Conservation (phyloP, 2,888 invertebrate species). For the Drosophila formosana region DNA sequence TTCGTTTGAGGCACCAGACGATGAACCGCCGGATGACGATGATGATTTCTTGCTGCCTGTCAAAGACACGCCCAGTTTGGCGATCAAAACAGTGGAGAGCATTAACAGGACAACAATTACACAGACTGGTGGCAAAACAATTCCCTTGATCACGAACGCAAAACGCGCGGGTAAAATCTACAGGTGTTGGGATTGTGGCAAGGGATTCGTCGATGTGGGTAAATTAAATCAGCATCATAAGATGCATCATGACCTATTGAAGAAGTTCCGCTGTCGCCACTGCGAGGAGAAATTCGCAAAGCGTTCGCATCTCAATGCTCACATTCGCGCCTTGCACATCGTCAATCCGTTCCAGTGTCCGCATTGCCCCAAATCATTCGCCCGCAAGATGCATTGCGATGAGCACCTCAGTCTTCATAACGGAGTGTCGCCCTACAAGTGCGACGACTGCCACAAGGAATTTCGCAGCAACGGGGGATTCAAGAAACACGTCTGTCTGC, state of each 20-base stretch:
- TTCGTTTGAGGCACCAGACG: neutral
- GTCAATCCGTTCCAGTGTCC: slow-evolving; percentile 7
- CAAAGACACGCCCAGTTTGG: neutral
- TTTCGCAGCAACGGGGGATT: slow-evolving; percentile 6
- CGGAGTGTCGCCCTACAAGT: neutral
- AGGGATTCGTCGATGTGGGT: neutral
- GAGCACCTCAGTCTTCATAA: neutral
- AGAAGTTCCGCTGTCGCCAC: neutral
- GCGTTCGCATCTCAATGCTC: neutral
- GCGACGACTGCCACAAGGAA: slow-evolving; percentile 3
- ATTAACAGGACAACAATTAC: neutral
- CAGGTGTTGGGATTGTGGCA: neutral
- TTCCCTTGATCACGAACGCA: neutral
- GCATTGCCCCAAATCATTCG: slow-evolving; percentile 2
- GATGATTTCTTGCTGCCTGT: neutral
- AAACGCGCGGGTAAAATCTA: slow-evolving; percentile 2
- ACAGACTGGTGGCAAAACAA: neutral
- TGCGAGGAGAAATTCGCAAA: neutral
- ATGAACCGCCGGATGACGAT: neutral
- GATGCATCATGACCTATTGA: neutral
- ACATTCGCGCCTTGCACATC: neutral
- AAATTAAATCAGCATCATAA: neutral
- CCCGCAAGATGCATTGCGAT: neutral
- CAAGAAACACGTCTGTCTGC: neutral
- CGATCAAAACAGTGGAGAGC: neutral